phyloP scores from a whole-genome alignment of 2,888 invertebrate genomes.

The Tillus elongatus region DNA sequence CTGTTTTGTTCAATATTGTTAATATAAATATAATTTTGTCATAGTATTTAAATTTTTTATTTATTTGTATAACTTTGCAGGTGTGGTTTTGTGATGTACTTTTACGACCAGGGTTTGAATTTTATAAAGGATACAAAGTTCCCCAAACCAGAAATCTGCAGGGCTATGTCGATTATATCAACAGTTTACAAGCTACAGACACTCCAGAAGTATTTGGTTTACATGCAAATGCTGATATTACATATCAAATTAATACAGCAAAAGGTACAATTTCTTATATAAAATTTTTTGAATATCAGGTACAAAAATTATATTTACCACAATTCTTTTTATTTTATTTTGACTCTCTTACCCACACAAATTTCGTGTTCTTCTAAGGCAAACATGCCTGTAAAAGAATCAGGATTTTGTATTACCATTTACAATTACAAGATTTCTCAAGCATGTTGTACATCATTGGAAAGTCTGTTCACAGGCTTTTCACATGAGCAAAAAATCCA shows the following conservation, averaged over 20 bases:
- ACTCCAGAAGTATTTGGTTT: constrained; percentile 95
- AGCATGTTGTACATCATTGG: too few species aligned
- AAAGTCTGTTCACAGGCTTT: too few species aligned
- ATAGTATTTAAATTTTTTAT: too few species aligned
- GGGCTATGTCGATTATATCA: constrained; percentile 79
- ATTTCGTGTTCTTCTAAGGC: background rate
- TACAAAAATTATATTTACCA: background rate
- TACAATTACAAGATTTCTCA: too few species aligned
- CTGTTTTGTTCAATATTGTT: too few species aligned
- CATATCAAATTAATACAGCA: constrained; percentile 94
- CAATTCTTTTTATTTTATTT: background rate
- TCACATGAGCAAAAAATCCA: too few species aligned
- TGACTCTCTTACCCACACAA: background rate
- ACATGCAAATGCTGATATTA: constrained; percentile 93
- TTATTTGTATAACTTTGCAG: constrained; percentile 23
- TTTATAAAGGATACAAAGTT: constrained; percentile 87
- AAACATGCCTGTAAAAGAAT: too few species aligned
- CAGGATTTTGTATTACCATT: too few species aligned
- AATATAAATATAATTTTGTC: too few species aligned
- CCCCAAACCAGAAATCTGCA: constrained; percentile 74
- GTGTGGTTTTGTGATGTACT: constrained; percentile 93
- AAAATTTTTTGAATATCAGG: background rate
- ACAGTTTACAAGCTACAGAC: constrained; percentile 72
- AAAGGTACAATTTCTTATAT: constrained; percentile 49
- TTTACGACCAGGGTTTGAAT: constrained; percentile 80